Percentiles rank a stretch among this genome's conserved stretches.
Evolutionary conservation across 2,113 vertebrate species (phyloP).

Genomic region (Rhinolophus ferrumequinum): DNA sequence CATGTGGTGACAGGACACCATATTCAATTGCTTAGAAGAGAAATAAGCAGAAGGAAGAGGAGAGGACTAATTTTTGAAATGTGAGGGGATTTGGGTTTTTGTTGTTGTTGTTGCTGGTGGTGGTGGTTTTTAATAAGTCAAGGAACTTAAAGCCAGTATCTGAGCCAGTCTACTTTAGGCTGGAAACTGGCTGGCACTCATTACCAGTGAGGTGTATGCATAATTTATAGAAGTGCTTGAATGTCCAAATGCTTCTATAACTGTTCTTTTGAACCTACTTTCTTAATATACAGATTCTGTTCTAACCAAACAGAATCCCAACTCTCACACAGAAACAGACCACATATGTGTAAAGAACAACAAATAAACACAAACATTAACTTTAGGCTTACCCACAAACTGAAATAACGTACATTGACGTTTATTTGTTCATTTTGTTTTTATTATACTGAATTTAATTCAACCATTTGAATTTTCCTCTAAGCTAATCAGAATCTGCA

Average conservation of each 20-base stretch:
- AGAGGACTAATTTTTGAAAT: no score
- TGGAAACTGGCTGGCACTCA: background rate
- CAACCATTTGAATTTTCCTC: background rate
- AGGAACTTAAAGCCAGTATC: background rate
- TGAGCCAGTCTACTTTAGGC: no score
- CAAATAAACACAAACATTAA: background rate
- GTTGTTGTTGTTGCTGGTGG: background rate
- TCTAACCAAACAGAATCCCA: background rate
- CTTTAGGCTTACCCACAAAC: background rate
- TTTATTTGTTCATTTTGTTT: background rate
- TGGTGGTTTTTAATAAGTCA: background rate
- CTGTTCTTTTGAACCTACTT: background rate
- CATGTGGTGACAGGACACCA: background rate
- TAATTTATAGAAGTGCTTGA: background rate
- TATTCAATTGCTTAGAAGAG: fast-evolving
- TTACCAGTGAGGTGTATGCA: background rate
- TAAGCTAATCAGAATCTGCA: background rate
- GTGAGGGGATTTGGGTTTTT: background rate
- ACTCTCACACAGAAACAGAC: no score
- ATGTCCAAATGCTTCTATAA: fast-evolving
- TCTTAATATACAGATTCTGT: background rate
- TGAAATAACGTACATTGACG: fast-evolving
- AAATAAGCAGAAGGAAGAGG: background rate
- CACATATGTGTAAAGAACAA: background rate
- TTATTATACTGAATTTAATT: background rate